Conservation (phyloP, 2,888 invertebrate species). For the Antheraea assamensis region DNA sequence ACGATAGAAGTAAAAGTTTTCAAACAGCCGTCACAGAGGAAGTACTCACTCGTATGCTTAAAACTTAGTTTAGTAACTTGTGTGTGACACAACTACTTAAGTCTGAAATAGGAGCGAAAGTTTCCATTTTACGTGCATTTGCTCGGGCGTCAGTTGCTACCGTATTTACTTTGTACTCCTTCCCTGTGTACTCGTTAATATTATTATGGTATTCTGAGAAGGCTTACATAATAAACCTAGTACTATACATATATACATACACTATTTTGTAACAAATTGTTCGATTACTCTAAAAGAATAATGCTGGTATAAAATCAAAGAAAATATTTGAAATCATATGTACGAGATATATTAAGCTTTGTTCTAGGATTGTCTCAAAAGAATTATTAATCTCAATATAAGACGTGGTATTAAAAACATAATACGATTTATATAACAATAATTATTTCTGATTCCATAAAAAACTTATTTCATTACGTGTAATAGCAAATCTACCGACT, state of each 20-base stretch:
- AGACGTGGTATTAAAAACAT: no score
- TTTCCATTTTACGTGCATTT: constrained; percentile 31
- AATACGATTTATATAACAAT: not conserved
- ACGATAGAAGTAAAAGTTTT: not conserved
- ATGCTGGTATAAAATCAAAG: not conserved
- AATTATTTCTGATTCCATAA: not conserved
- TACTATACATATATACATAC: not conserved
- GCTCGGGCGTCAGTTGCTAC: constrained; percentile 16
- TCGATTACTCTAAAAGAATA: not conserved
- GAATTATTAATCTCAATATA: no score
- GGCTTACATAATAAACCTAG: not conserved
- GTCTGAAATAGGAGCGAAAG: constrained; percentile 33
- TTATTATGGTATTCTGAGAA: not conserved
- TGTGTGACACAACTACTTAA: constrained; percentile 31
- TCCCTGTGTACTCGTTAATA: not conserved
- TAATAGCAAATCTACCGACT: constrained; percentile 89
- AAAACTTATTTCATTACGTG: constrained; percentile 19
- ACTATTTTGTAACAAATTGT: no score
- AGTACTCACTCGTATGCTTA: constrained; percentile 16
- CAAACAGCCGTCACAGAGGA: constrained; percentile 16
- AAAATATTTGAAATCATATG: no score
- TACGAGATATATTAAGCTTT: not conserved
- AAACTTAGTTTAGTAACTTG: constrained; percentile 33
- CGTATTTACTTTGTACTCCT: not conserved
- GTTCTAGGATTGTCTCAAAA: no score